These are phyloP conservation scores for Notothenia rossii DNA, from an alignment of 2,113 vertebrate genomes.

Conservation along the genomic window DNA sequence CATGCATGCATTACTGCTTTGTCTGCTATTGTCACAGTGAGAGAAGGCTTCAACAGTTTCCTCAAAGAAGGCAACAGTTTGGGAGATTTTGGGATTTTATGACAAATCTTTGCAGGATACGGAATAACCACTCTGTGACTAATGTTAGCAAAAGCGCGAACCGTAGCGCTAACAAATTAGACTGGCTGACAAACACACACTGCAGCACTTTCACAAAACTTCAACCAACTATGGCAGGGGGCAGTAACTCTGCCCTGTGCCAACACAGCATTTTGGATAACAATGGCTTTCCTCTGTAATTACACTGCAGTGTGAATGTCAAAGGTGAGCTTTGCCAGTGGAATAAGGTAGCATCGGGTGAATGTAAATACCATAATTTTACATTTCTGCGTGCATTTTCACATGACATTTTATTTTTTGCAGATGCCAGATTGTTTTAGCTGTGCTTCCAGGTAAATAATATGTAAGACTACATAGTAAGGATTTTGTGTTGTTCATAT, in stretches of 20 bases:
- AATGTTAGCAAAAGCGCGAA: background rate
- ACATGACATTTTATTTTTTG: background rate
- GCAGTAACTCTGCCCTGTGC: background rate
- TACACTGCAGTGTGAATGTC: background rate
- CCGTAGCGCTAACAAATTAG: background rate
- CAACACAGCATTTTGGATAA: background rate
- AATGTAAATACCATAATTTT: background rate
- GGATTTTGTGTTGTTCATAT: background rate
- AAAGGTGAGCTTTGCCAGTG: too few relatives aligned
- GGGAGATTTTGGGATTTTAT: background rate
- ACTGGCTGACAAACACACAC: background rate
- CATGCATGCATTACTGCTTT: conserved; percentile 39
- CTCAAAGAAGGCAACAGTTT: background rate
- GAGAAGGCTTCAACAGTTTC: background rate
- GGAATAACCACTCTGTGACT: background rate
- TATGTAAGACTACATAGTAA: background rate
- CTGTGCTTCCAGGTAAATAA: background rate
- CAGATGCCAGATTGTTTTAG: background rate
- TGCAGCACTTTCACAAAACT: background rate
- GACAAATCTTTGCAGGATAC: background rate
- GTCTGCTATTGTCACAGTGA: background rate
- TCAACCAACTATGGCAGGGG: background rate
- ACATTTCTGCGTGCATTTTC: background rate
- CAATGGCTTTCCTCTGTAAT: background rate
- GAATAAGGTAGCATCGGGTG: too few relatives aligned